Conservation (phyloP, 2,797 vertebrate genomes). For the Craterocephalus amniculus region DNA sequence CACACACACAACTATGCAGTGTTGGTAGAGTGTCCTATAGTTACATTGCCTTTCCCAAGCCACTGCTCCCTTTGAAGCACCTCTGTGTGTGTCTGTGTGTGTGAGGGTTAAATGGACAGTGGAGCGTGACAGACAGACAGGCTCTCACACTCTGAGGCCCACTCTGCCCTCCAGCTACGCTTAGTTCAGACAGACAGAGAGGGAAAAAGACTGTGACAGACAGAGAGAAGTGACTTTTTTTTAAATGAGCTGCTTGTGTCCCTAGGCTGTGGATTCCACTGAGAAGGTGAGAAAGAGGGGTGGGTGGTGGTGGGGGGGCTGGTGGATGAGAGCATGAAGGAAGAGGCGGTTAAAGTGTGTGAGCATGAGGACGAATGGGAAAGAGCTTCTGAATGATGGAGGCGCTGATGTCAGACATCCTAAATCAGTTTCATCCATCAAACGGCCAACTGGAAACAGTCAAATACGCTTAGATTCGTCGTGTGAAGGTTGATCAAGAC, state of each 20-base stretch:
- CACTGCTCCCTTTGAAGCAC: conserved; percentile 79
- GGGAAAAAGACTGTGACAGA: conserved; percentile 75
- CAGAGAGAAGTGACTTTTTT: conserved; percentile 76
- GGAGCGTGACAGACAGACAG: conserved; percentile 84
- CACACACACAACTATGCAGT: conserved; percentile 81
- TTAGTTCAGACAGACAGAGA: conserved; percentile 80
- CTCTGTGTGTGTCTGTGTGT: conserved; percentile 57
- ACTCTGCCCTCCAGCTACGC: conserved; percentile 80
- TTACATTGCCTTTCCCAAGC: conserved; percentile 83
- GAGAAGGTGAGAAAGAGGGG: conserved; percentile 73
- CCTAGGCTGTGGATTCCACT: conserved; percentile 82
- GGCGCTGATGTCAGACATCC: conserved; percentile 11
- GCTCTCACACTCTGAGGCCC: conserved; percentile 80
- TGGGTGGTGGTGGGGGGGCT: conserved; percentile 5
- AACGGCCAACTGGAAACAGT: conserved; percentile 15
- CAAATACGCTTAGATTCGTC: conserved; percentile 10
- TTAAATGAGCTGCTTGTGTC: conserved; percentile 81
- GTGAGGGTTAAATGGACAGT: conserved; percentile 80
- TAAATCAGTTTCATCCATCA: conserved; percentile 21
- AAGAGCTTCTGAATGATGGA: conserved; percentile 26
- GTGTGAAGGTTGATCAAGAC: conserved; percentile 25
- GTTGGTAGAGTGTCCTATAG: conserved; percentile 82
- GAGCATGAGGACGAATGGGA: conserved; percentile 40
- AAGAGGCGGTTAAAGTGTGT: conserved; percentile 48
- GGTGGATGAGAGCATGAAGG: conserved; percentile 45